Percentiles rank a stretch among this genome's conserved stretches.
Evolutionary conservation across 2,888 invertebrate genomes (phyloP).

Genomic region (Pyrrhosoma nymphula): DNA sequence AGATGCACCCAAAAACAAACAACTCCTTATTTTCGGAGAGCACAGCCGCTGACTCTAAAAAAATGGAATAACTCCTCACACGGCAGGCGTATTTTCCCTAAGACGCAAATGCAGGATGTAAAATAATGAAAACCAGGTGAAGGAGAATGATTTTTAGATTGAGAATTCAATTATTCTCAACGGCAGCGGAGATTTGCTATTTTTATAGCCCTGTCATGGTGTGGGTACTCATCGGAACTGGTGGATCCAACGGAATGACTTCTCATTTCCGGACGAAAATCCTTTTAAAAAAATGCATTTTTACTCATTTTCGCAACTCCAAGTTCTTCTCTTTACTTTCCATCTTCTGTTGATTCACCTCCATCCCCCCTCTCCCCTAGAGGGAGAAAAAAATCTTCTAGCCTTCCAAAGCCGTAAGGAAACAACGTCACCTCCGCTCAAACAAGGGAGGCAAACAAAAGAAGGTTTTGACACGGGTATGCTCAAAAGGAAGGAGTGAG

Average conservation of each 20-base stretch:
- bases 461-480: background rate
- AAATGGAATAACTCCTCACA: too few species aligned
- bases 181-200: too few species aligned
- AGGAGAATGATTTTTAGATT: too few species aligned
- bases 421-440: conserved; percentile 49
- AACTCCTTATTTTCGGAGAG: too few species aligned
- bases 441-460: conserved; percentile 40
- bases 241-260: background rate
- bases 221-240: too few species aligned
- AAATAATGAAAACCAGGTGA: too few species aligned
- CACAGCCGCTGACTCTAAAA: too few species aligned
- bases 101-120: too few species aligned
- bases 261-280: background rate
- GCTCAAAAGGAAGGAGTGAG: conserved; percentile 33
- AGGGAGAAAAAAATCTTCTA: background rate
- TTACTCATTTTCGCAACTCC: background rate
- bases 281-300: background rate
- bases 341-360: background rate
- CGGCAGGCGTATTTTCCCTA: too few species aligned
- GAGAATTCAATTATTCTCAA: too few species aligned
- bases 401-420: conserved; percentile 3
- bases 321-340: conserved; percentile 38
- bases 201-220: too few species aligned
- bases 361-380: background rate
- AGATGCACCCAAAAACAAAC: too few species aligned